Conservation (phyloP, 1,140 invertebrate genomes). For the Drosophila kurseongensis region DNA sequence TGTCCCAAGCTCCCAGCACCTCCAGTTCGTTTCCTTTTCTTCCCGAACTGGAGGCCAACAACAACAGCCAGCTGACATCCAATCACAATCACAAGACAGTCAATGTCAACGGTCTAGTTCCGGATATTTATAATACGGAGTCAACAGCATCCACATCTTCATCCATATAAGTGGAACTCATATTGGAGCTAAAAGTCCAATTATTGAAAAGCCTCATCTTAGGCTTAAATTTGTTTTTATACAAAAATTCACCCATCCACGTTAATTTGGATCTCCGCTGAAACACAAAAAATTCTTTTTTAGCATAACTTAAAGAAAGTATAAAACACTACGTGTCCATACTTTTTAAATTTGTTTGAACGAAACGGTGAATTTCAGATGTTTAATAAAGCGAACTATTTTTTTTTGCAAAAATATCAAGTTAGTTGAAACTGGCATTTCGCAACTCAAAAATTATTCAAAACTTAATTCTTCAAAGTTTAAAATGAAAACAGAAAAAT, state of each 20-base stretch:
- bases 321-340: background rate
- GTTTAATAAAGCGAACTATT: background rate
- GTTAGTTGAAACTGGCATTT: too few species aligned
- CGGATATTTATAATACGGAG: slow-evolving; percentile 36
- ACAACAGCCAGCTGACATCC: slow-evolving; percentile 55
- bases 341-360: background rate
- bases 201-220: background rate
- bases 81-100: slow-evolving; percentile 41
- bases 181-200: background rate
- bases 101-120: slow-evolving; percentile 40
- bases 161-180: slow-evolving; percentile 20
- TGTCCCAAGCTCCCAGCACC: slow-evolving; percentile 63
- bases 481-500: too few species aligned
- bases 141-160: slow-evolving; percentile 45
- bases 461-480: too few species aligned
- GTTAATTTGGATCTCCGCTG: slow-evolving; percentile 1
- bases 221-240: slow-evolving; percentile 4
- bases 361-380: background rate
- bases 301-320: slow-evolving; percentile 23
- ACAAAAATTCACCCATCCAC: background rate
- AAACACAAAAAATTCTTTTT: background rate
- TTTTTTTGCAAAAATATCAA: background rate
- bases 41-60: slow-evolving; percentile 46
- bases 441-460: too few species aligned
- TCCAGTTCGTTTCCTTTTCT: slow-evolving; percentile 46